phyloP scores from a whole-genome alignment of 2,888 invertebrate species.

The Drosophila borborema region DNA sequence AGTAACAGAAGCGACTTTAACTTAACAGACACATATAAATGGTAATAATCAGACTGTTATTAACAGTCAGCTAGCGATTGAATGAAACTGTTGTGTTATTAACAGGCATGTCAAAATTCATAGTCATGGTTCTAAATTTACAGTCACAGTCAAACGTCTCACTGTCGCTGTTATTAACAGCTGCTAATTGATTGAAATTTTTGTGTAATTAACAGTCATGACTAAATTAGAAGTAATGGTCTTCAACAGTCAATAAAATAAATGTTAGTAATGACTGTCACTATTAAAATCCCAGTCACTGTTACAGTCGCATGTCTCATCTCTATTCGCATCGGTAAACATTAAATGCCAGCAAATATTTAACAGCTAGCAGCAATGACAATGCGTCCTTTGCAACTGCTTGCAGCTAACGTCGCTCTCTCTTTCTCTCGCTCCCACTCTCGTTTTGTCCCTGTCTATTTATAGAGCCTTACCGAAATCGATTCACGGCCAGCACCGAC shows the following conservation, averaged over 20 bases:
- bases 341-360: conserved; percentile 78
- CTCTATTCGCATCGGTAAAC: conserved; percentile 48
- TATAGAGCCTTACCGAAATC: conserved; percentile 90
- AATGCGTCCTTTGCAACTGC: conserved; percentile 19
- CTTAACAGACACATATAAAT: background rate
- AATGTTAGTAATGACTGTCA: too few relatives aligned
- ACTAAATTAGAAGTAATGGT: background rate
- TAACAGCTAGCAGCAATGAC: conserved; percentile 56
- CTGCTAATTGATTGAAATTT: background rate
- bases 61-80: background rate
- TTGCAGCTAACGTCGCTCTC: background rate
- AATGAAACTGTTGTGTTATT: background rate
- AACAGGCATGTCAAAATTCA: background rate
- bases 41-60: background rate
- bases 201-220: background rate
- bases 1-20: background rate
- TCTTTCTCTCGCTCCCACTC: background rate
- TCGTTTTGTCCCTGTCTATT: background rate
- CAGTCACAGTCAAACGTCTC: background rate
- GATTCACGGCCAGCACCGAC: conserved; percentile 92
- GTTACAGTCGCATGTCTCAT: background rate
- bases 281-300: too few relatives aligned
- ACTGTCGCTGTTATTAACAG: background rate
- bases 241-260: background rate
- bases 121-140: background rate